These are phyloP conservation scores for Drosophila merina DNA, from an alignment of 2,888 invertebrate genomes.

Conservation along the genomic window DNA sequence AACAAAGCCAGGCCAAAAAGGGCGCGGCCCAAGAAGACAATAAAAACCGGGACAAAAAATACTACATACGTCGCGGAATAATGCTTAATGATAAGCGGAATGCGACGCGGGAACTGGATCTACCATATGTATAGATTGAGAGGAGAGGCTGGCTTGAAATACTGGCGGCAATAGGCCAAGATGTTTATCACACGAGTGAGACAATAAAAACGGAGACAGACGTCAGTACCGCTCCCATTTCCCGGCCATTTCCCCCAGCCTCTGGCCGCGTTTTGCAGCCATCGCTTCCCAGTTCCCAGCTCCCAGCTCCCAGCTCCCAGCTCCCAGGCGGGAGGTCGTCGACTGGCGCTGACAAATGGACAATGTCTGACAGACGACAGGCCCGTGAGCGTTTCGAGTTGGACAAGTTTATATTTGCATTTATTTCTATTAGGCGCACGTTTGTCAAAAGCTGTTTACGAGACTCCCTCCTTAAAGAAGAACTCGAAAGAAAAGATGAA, in stretches of 20 bases:
- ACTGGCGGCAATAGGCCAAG: conserved; percentile 78
- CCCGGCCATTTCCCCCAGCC: conserved; percentile 7
- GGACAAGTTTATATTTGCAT: conserved; percentile 80
- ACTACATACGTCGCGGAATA: conserved; percentile 72
- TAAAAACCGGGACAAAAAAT: conserved; percentile 53
- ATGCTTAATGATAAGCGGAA: conserved; percentile 74
- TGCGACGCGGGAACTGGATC: conserved; percentile 14
- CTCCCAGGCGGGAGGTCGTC: conserved; percentile 33
- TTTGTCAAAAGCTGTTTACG: conserved; percentile 80
- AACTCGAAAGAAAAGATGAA: conserved; percentile 15
- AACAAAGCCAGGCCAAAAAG: conserved; percentile 65
- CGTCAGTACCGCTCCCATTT: conserved; percentile 34
- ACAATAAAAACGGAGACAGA: conserved; percentile 76
- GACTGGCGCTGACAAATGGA: conserved; percentile 72
- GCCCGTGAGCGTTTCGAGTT: conserved; percentile 69
- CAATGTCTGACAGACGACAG: conserved; percentile 71
- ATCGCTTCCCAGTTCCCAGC: conserved; percentile 4
- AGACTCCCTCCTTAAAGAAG: conserved; percentile 10
- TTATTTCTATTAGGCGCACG: conserved; percentile 79
- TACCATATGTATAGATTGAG: conserved; percentile 16
- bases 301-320: conserved; percentile 11
- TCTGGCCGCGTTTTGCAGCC: not conserved
- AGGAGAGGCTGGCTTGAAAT: conserved; percentile 57
- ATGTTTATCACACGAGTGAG: conserved; percentile 80
- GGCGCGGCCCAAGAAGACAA: conserved; percentile 52